A percentile compares a stretch with the other conserved stretches of the same genome.
phyloP scores from a whole-genome alignment of 2,797 vertebrate species.

The Pteronotus mesoamericanus region DNA sequence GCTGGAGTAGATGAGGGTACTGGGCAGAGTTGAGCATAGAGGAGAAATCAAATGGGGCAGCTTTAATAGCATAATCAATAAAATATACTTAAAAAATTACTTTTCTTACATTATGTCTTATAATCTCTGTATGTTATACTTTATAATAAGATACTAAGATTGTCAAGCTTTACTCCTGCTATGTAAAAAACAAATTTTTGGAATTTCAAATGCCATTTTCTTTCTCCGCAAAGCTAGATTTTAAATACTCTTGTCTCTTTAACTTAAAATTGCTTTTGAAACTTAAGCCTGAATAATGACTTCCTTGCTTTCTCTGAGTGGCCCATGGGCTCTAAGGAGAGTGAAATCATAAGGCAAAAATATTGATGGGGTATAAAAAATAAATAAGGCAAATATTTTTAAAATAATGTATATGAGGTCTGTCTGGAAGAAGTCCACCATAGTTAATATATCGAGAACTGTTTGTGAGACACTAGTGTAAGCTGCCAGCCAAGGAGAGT shows the following conservation, averaged over 20 bases:
- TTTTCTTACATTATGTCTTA: not conserved
- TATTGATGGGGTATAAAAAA: not conserved
- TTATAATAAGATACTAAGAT: not conserved
- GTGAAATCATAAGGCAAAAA: not conserved
- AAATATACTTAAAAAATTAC: too few relatives aligned
- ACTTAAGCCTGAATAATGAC: not conserved
- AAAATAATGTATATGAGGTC: not conserved
- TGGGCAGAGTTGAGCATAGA: too few relatives aligned
- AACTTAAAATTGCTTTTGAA: slow-evolving; percentile 33
- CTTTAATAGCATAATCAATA: too few relatives aligned
- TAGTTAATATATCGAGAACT: too few relatives aligned
- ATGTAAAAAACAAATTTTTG: not conserved
- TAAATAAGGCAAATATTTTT: not conserved
- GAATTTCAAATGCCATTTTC: not conserved
- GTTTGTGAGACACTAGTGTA: too few relatives aligned
- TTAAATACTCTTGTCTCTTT: not conserved
- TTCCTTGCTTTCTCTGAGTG: slow-evolving; percentile 13
- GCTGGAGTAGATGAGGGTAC: too few relatives aligned
- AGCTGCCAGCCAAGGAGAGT: too few relatives aligned
- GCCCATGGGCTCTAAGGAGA: not conserved
- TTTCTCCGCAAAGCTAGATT: not conserved
- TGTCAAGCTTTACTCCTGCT: not conserved
- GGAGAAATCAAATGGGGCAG: too few relatives aligned
- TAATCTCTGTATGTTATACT: not conserved
- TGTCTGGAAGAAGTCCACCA: too few relatives aligned